These are phyloP conservation scores for Scaptomyza parva DNA, from an alignment of 2,888 invertebrate species.

Conservation along the genomic window DNA sequence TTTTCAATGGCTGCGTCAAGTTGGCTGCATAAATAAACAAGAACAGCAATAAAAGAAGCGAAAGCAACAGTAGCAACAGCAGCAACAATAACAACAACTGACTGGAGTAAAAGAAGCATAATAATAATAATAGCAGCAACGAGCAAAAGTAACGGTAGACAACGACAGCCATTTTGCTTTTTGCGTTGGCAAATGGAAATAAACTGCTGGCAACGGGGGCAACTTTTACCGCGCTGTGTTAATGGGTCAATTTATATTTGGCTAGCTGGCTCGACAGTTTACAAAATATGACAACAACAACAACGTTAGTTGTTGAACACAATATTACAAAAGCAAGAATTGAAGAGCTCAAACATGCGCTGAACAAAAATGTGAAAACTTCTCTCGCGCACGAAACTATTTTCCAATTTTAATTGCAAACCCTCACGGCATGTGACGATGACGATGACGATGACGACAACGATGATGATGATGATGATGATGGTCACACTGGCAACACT, in stretches of 20 bases:
- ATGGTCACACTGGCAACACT: conserved; percentile 28
- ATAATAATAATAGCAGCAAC: conserved; percentile 31
- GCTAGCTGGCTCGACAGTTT: conserved; percentile 52
- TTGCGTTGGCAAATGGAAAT: conserved; percentile 55
- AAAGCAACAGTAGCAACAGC: conserved; percentile 2
- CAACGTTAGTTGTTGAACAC: conserved; percentile 11
- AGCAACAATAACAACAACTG: conserved; percentile 29
- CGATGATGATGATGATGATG: conserved; percentile 4
- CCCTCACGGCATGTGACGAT: conserved; percentile 48
- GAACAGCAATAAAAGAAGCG: conserved; percentile 31
- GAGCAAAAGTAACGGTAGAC: conserved; percentile 36
- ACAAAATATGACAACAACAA: conserved; percentile 59
- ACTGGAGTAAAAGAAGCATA: conserved; percentile 11
- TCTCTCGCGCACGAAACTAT: conserved; percentile 56
- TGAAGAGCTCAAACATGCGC: conserved; percentile 33
- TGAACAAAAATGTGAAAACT: conserved; percentile 49
- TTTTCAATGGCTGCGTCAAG: conserved; percentile 55
- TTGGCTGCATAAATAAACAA: conserved; percentile 55
- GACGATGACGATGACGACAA: conserved; percentile 5
- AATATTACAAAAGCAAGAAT: conserved; percentile 37
- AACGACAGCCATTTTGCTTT: conserved; percentile 53
- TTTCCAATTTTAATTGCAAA: conserved; percentile 69
- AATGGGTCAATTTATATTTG: conserved; percentile 78
- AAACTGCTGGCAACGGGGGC: conserved; percentile 41
- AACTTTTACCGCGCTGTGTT: conserved; percentile 62